Base-by-base conservation (phyloP, 2,113 vertebrate species). In the Cygnus atratus region DNA sequence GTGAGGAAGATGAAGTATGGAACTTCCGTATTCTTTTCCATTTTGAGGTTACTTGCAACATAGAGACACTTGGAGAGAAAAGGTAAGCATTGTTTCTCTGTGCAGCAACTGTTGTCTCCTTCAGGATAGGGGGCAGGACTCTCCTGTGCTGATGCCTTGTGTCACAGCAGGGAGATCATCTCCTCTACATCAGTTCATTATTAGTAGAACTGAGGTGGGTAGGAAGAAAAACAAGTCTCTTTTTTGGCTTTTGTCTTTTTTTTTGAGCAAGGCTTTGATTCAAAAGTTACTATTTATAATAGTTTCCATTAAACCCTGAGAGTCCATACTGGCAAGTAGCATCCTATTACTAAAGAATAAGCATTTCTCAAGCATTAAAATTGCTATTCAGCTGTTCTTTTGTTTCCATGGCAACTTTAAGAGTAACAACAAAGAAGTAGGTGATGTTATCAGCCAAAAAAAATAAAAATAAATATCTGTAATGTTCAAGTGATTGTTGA, bases 391-490 rank as follows among this genome's bases (percentile, higher is more conserved):
- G 82, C 93, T 96, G 44, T 94, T 96, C 92, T 89, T 90, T 78
- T 96, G 78, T 97, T 95, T 98, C 98, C 96, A 95, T 97, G 93
- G 93, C 86, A 97, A 98, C 96, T 94, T 89, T 68, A 84, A 92
- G 94, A 5, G 0, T 95, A 96, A 97, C 94, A 97, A 96, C 91
- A 96, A 97, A 97, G 97, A 87, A 96, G 91, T 90, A 95, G 86
- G 63, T 97, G 93, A 97, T 70, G 57, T 81, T 94, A 89, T 95
- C 93, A 97, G 95, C 89, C 93, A 94, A 95, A 97, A 57, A 50
- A 46, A 46, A 44, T 19, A 46, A 46, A 21, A 46, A 46, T 21
- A 46, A 46, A 97, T 89, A 55, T 96, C 80, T 95, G 88, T 95
- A 92, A 86, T 65, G 70, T 90, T 94, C 67, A 87, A 89, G 44